These are phyloP conservation scores for Canis aureus DNA, from an alignment of 2,113 vertebrate species.

Conservation along the genomic window DNA sequence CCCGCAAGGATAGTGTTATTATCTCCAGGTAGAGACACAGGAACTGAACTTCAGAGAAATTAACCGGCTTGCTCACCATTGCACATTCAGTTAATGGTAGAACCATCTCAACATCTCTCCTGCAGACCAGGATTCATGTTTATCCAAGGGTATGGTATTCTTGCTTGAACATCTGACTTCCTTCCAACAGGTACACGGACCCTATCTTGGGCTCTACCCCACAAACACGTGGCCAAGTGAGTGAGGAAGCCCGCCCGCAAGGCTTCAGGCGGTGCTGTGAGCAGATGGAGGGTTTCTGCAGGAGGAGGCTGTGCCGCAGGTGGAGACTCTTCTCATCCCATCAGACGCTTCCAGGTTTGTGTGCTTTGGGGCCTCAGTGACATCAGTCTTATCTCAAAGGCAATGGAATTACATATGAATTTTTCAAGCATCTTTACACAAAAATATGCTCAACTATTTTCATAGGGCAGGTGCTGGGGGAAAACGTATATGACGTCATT, in stretches of 20 bases:
- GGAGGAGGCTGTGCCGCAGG: background rate
- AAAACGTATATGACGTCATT: background rate
- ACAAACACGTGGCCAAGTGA: background rate
- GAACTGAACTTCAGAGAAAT: background rate
- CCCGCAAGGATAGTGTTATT: too few relatives aligned
- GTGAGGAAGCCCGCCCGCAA: background rate
- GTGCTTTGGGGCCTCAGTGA: background rate
- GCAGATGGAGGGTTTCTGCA: background rate
- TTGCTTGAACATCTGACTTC: background rate
- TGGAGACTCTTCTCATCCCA: background rate
- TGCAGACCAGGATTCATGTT: too few relatives aligned
- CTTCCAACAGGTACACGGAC: background rate
- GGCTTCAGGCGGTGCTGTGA: too few relatives aligned
- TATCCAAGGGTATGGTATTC: background rate
- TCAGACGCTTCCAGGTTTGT: too few relatives aligned
- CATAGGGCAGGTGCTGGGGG: too few relatives aligned
- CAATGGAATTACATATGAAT: background rate
- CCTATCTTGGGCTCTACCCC: background rate
- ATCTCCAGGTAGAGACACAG: background rate
- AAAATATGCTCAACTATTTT: background rate
- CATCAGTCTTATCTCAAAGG: background rate
- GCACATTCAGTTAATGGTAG: background rate
- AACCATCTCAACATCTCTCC: background rate
- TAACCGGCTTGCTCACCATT: background rate
- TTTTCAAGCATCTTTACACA: background rate